These are phyloP conservation scores for Neolamprologus toae DNA, from an alignment of 2,113 vertebrate species.

Conservation along the genomic window DNA sequence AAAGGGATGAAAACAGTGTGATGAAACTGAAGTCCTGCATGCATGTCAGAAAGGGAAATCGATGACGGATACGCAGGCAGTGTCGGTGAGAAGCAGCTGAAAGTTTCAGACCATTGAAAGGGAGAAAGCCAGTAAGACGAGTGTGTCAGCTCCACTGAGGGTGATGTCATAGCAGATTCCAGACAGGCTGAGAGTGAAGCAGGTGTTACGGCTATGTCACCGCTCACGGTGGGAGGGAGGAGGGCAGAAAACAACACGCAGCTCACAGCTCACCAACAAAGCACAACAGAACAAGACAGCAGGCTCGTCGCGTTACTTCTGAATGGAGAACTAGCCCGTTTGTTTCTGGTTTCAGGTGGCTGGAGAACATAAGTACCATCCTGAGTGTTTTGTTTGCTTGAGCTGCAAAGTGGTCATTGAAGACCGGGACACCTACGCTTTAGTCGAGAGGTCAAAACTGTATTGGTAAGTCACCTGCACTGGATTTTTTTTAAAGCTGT, in stretches of 20 bases:
- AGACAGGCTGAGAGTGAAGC: constrained; percentile 58
- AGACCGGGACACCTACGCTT: constrained; percentile 87
- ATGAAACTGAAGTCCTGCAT: not conserved
- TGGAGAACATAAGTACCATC: constrained; percentile 94
- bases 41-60: not conserved
- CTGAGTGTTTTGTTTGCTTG: constrained; percentile 93
- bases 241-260: not conserved
- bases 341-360: constrained; percentile 80
- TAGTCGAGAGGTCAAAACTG: constrained; percentile 87
- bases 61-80: not conserved
- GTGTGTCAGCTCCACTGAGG: not conserved
- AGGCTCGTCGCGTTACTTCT: not conserved
- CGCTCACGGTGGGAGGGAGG: not conserved
- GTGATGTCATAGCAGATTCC: constrained; percentile 63
- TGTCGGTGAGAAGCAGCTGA: not conserved
- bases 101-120: not conserved
- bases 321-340: not conserved
- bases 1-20: not conserved
- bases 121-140: not conserved
- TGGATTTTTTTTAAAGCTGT: not conserved
- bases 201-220: constrained; percentile 57
- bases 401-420: constrained; percentile 94
- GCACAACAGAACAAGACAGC: not conserved
- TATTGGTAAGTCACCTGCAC: constrained; percentile 79
- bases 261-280: not conserved